These are phyloP conservation scores for Rhinogobio ventralis DNA, from an alignment of 2,797 vertebrate genomes.

Conservation along the genomic window DNA sequence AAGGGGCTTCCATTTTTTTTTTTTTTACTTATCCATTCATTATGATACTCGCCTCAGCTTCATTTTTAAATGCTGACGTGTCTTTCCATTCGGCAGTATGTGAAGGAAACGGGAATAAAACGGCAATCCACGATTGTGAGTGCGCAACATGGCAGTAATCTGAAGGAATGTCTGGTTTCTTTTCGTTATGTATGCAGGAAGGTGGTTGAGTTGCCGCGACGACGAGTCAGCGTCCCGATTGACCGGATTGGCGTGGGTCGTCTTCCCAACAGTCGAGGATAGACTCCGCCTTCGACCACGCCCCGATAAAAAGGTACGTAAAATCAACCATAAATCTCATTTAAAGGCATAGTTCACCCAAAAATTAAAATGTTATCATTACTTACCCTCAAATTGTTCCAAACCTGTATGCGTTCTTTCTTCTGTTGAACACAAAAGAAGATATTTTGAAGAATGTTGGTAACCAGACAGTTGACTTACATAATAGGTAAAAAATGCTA, in stretches of 20 bases:
- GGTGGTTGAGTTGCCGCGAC: constrained; percentile 78
- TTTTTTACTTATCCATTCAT: background rate
- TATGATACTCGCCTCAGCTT: background rate
- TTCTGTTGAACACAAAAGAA: too few species aligned
- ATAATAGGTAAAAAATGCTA: too few species aligned
- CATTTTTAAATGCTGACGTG: background rate
- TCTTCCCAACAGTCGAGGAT: constrained; percentile 82
- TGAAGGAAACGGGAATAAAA: background rate
- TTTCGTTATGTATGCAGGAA: constrained; percentile 73
- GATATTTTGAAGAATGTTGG: too few species aligned
- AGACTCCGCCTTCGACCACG: constrained; percentile 60
- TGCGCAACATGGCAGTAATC: background rate
- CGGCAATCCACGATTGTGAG: background rate
- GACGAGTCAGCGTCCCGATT: constrained; percentile 80
- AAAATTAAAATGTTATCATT: too few species aligned
- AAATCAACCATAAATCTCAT: background rate
- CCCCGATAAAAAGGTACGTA: constrained; percentile 61
- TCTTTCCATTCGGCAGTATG: background rate
- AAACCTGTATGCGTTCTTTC: too few species aligned
- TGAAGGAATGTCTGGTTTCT: background rate
- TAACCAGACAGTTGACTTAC: too few species aligned
- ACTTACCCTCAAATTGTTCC: too few species aligned
- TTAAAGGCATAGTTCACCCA: too few species aligned
- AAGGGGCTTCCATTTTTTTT: background rate
- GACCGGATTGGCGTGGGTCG: constrained; percentile 87